Percentiles rank a stretch among this genome's conserved stretches.
Conservation (phyloP, 1,140 invertebrate species). For the Hyles euphorbiae region DNA sequence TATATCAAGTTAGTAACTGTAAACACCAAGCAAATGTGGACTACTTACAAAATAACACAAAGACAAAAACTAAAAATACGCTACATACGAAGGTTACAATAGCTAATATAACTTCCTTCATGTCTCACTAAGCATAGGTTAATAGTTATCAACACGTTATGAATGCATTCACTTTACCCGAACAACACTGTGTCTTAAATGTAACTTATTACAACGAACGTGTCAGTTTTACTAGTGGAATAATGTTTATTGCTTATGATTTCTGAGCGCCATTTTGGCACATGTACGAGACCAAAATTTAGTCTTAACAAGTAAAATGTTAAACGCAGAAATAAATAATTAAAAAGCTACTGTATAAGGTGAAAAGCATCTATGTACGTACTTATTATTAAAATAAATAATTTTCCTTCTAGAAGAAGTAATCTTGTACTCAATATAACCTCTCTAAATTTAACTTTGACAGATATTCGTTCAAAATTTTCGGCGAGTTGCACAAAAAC, state of each 20-base stretch:
- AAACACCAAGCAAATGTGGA: constrained; percentile 28
- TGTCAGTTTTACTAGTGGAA: constrained; percentile 8
- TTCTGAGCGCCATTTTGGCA: constrained; percentile 36
- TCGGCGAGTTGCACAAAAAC: too few relatives aligned
- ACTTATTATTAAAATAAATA: background rate
- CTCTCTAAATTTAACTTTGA: background rate
- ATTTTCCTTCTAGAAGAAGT: too few relatives aligned
- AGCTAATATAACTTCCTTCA: constrained; percentile 71
- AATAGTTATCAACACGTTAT: constrained; percentile 47
- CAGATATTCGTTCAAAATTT: constrained; percentile 10
- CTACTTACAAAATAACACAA: constrained; percentile 73
- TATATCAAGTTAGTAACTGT: constrained; percentile 12
- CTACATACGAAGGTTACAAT: constrained; percentile 67
- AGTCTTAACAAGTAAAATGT: background rate
- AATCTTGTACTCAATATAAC: background rate
- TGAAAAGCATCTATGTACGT: background rate
- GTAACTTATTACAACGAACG: constrained; percentile 22
- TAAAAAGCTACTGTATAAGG: background rate
- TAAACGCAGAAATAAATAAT: background rate
- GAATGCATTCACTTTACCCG: constrained; percentile 54
- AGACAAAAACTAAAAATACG: constrained; percentile 66
- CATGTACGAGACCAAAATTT: constrained; percentile 4
- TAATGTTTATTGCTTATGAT: constrained; percentile 18
- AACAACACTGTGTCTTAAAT: constrained; percentile 25
- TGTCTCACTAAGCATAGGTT: constrained; percentile 49